These are phyloP conservation scores for Trypoxylon attenuatum DNA, from an alignment of 2,888 invertebrate species.

Conservation along the genomic window DNA sequence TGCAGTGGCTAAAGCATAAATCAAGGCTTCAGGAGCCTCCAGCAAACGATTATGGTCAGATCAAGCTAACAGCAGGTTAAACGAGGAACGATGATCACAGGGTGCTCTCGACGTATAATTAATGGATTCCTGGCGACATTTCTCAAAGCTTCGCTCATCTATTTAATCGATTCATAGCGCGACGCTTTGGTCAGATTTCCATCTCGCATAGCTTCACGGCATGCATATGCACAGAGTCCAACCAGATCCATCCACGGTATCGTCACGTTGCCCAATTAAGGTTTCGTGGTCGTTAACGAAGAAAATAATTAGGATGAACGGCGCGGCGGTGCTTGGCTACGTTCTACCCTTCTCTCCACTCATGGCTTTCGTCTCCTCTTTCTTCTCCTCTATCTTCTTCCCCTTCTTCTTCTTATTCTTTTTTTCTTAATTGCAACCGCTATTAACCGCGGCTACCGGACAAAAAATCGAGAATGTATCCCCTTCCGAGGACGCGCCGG, in stretches of 20 bases:
- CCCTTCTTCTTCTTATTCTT: slow-evolving; percentile 5
- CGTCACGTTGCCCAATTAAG: slow-evolving; percentile 57
- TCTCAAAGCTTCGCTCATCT: slow-evolving; percentile 14
- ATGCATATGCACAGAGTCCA: slow-evolving; percentile 34
- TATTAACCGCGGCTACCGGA: slow-evolving; percentile 1
- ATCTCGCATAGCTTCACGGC: slow-evolving; percentile 9
- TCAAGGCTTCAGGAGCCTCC: too few species aligned
- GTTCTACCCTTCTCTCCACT: too few species aligned
- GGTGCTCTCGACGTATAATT: slow-evolving; percentile 31
- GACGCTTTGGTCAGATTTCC: slow-evolving; percentile 35
- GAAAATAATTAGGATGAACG: slow-evolving; percentile 56
- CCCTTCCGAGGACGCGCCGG: slow-evolving; percentile 12
- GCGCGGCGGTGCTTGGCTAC: slow-evolving; percentile 8
- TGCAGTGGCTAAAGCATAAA: too few species aligned
- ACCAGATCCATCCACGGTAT: slow-evolving; percentile 40
- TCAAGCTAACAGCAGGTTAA: too few species aligned
- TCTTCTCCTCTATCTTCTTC: slow-evolving; percentile 14
- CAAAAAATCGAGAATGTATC: neutral
- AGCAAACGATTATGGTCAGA: too few species aligned
- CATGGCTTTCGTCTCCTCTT: too few species aligned
- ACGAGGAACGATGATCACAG: slow-evolving; percentile 1
- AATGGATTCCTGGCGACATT: slow-evolving; percentile 35
- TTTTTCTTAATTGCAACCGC: neutral
- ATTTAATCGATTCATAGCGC: slow-evolving; percentile 32
- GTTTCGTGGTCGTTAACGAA: slow-evolving; percentile 56